A percentile compares a stretch with the other conserved stretches of the same genome.
Conservation (phyloP, 1,140 invertebrate species). For the Archivesica marissinica region DNA sequence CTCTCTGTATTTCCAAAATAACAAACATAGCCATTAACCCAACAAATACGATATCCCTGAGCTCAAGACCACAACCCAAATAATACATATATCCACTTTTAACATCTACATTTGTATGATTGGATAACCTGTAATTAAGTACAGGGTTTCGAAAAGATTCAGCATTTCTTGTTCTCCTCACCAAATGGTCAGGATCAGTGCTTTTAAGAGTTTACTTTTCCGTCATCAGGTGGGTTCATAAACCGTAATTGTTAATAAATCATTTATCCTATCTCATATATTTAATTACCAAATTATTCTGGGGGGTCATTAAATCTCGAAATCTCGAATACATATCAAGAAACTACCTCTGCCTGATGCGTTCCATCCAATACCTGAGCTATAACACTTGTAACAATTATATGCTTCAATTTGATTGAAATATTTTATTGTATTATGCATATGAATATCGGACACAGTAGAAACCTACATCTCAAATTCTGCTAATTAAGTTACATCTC, state of each 20-base stretch:
- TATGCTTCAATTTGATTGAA: no score
- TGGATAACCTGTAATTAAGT: not conserved
- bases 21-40: not conserved
- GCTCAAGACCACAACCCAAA: not conserved
- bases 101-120: not conserved
- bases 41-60: slow-evolving; percentile 8
- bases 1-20: not conserved
- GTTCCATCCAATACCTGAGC: no score
- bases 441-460: no score
- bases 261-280: not conserved
- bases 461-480: no score
- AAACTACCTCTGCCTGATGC: no score
- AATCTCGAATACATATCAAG: no score
- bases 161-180: not conserved
- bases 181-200: slow-evolving; percentile 20
- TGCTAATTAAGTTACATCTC: no score
- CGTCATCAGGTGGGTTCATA: slow-evolving; percentile 5
- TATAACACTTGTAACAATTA: no score
- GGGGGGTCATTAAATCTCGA: not conserved
- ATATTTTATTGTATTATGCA: no score
- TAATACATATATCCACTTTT: not conserved
- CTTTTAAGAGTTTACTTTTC: not conserved
- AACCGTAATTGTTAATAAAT: slow-evolving; percentile 11
- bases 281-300: slow-evolving; percentile 2
- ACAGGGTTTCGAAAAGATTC: not conserved